Percentiles rank a stretch among this genome's conserved stretches.
phyloP scores from a whole-genome alignment of 2,113 vertebrate genomes.

The Oryctolagus cuniculus region mOryCun1.1 NC_091445.1:10220001-10220500 shows the following conservation, averaged over 20 bases:
- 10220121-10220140: background rate
- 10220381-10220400: background rate
- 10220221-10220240: background rate
- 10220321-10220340: background rate
- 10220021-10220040: background rate
- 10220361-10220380: slow-evolving; percentile 1
- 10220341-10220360: slow-evolving; percentile 32
- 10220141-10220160: background rate
- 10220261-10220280: background rate
- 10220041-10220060: background rate
- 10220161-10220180: slow-evolving; percentile 47
- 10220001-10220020: background rate
- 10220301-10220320: background rate
- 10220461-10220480: background rate
- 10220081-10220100: background rate
- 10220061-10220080: slow-evolving; percentile 1
- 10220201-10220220: background rate
- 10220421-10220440: background rate
- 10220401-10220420: background rate
- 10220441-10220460: background rate
- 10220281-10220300: background rate
- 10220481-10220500: background rate
- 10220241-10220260: slow-evolving; percentile 19
- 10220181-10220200: slow-evolving; percentile 13
- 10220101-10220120: background rate